Percentiles rank a stretch among this genome's conserved stretches.
Evolutionary conservation across 2,888 invertebrate genomes (phyloP).

Genomic region (Epiblema foenella): DNA sequence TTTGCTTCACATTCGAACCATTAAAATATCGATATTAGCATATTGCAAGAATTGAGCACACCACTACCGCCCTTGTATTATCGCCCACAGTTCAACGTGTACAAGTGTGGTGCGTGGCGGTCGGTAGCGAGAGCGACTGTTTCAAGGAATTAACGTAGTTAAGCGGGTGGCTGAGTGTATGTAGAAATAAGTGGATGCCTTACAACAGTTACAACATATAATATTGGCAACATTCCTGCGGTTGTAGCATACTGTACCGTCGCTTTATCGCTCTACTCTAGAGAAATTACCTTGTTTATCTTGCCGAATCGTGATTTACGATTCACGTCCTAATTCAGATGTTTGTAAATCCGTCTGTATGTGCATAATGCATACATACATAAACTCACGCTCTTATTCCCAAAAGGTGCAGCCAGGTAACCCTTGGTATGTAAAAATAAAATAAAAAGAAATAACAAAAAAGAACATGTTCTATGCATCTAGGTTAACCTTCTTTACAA

Average conservation of each 20-base stretch:
- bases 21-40: constrained; percentile 40
- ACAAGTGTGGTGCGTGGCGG: not conserved
- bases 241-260: constrained; percentile 25
- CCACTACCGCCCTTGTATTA: constrained; percentile 21
- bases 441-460: too few relatives aligned
- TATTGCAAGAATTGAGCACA: constrained; percentile 11
- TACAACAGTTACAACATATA: constrained; percentile 41
- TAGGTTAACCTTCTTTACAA: too few relatives aligned
- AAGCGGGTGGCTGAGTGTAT: constrained; percentile 13
- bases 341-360: too few relatives aligned
- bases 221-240: constrained; percentile 40
- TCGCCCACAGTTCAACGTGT: not conserved
- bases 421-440: too few relatives aligned
- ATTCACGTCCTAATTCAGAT: not conserved
- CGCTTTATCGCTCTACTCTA: constrained; percentile 18
- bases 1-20: constrained; percentile 24
- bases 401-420: too few relatives aligned
- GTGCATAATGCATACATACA: too few relatives aligned
- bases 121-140: not conserved
- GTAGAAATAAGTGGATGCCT: constrained; percentile 26
- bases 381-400: too few relatives aligned
- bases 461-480: too few relatives aligned
- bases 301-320: not conserved
- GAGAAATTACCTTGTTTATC: constrained; percentile 8
- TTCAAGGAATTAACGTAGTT: constrained; percentile 9